A percentile compares a stretch with the other conserved stretches of the same genome.
Conservation (phyloP, 2,113 vertebrate genomes). For the Tachycineta bicolor region DNA sequence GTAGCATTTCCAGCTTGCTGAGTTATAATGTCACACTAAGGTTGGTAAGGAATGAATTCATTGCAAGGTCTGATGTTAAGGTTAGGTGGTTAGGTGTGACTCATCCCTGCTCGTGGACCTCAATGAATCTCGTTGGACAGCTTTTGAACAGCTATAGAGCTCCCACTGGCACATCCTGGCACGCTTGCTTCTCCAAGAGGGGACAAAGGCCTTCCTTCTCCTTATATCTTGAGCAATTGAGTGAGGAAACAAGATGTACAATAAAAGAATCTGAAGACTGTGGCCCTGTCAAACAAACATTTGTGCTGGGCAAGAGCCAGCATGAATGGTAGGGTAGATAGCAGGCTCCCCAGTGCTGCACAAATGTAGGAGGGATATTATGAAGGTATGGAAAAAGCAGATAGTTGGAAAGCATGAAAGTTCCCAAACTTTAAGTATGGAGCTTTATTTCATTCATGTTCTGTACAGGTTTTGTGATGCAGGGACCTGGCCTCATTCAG, state of each 20-base stretch:
- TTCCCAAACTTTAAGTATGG: background rate
- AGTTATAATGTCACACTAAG: background rate
- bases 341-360: accelerated
- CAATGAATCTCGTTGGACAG: background rate
- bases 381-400: background rate
- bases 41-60: background rate
- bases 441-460: background rate
- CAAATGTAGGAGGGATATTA: background rate
- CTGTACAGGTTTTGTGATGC: background rate
- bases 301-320: background rate
- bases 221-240: background rate
- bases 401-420: background rate
- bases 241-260: background rate
- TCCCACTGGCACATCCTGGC: background rate
- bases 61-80: background rate
- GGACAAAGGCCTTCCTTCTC: background rate
- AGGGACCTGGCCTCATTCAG: background rate
- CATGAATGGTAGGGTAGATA: background rate
- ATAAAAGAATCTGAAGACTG: background rate
- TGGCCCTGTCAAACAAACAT: background rate
- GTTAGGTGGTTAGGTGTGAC: background rate
- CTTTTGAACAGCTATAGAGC: background rate
- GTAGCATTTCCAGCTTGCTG: background rate
- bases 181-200: background rate
- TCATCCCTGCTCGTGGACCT: background rate